A percentile compares a stretch with the other conserved stretches of the same genome.
phyloP scores from a whole-genome alignment of 2,888 invertebrate species.

The Apotomis betuletana region DNA sequence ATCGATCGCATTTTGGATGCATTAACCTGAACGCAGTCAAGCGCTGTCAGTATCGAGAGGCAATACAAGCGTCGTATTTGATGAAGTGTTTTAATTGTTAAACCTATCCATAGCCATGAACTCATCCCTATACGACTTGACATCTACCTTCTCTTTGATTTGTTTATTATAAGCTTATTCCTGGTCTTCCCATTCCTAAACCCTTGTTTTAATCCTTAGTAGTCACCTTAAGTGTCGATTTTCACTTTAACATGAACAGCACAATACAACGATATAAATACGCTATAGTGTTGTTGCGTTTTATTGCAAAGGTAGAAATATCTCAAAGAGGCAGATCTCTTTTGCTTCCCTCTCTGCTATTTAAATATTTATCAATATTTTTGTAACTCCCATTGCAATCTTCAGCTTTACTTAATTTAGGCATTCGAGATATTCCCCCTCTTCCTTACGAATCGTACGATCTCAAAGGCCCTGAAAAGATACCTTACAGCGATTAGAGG shows the following conservation, averaged over 20 bases:
- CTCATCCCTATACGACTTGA: no score
- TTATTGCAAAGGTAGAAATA: conserved; percentile 12
- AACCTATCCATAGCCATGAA: no score
- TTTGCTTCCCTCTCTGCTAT: background rate
- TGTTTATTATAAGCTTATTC: no score
- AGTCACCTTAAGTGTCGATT: no score
- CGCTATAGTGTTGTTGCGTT: background rate
- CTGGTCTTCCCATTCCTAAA: no score
- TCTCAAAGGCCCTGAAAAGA: conserved; percentile 19
- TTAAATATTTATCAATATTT: conserved; percentile 18
- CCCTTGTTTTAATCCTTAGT: no score
- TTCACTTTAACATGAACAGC: background rate
- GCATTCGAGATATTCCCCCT: conserved; percentile 3
- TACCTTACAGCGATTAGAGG: background rate
- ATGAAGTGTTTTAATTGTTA: no score
- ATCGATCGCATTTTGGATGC: no score
- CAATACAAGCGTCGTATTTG: no score
- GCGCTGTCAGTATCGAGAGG: no score
- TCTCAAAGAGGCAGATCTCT: conserved; percentile 2
- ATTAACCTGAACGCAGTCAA: no score
- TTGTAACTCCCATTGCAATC: conserved; percentile 11
- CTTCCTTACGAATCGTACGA: conserved; percentile 1
- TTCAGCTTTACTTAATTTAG: conserved; percentile 6
- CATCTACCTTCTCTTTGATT: no score
- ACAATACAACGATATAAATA: background rate